Evolutionary conservation across 1,140 invertebrate genomes (phyloP), one percentile per base, ranked within the genome.

Genomic region (Pogonus chalceus): DNA sequence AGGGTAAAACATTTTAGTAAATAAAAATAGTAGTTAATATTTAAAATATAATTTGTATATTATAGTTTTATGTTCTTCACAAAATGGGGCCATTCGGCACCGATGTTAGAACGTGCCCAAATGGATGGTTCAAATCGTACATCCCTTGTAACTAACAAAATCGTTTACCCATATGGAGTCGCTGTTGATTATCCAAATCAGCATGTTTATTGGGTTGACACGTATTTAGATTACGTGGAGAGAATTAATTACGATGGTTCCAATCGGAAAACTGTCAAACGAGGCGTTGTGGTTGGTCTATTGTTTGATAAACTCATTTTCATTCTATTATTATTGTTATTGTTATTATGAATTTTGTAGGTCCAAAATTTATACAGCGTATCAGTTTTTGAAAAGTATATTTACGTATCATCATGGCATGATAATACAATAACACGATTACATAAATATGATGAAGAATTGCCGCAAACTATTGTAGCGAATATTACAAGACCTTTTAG

Each of bases 121-220:
- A 71, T 88, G 56, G 79, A 82, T 59, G 85, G 85, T 35, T 71
- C 60, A 9, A 72, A 74, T 52, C 69, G 79, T 48, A 73, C 66
- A 12, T 58, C 69, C 3, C 62, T 86, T 24, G 80, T 84, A 3
- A 67, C 70, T 26, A 64, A 73, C 2, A 82, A 82, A 66, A 84
- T 88, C 56, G 84, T 88, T 56, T 87, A 87, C 72, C 85, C 85
- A 1, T 79, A 78, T 61, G 81, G 82, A 52, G 70, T 88, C 14
- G 75, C 83, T 18, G 70, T 88, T 16, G 88, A 92, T 71, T 79
- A 79, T 60, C 78, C 86, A n/a, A 79, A 78, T 47, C 69, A 80
- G 57, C 76, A 82, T 60, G 74, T 92, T 12, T 91, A 89, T 69
- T 91, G 85, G 85, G 81, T 84, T 31, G 87, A 89, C 69, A 79